These are phyloP conservation scores for Pseudochirops cupreus DNA, from an alignment of 2,797 vertebrate species.

Conservation along the genomic window DNA sequence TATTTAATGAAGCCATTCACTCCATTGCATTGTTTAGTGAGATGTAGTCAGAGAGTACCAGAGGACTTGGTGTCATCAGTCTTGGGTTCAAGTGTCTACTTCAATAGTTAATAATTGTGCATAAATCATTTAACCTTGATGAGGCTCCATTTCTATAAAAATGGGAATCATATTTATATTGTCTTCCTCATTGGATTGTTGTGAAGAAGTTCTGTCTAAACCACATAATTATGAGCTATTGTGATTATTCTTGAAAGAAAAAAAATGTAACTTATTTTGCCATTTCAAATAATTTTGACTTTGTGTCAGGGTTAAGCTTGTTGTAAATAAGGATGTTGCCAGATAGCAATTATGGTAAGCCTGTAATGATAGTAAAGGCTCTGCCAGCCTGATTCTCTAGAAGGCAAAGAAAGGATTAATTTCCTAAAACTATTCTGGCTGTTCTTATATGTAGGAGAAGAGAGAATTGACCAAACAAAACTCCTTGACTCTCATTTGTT, in stretches of 20 bases:
- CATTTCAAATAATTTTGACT: constrained; percentile 33
- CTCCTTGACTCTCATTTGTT: neutral
- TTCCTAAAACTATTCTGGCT: neutral
- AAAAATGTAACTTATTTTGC: constrained; percentile 48
- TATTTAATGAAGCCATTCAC: neutral
- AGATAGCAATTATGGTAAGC: neutral
- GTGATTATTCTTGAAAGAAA: constrained; percentile 2
- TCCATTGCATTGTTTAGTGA: neutral
- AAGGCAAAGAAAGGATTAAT: neutral
- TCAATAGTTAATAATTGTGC: neutral
- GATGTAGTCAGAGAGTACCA: neutral
- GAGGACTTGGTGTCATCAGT: too few relatives aligned
- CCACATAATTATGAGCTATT: neutral
- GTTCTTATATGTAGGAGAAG: neutral
- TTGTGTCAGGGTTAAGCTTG: neutral
- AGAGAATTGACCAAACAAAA: neutral
- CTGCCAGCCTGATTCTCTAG: neutral
- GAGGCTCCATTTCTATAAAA: neutral
- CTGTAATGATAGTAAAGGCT: neutral
- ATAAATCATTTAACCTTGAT: neutral
- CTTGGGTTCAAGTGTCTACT: neutral
- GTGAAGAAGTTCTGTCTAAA: neutral
- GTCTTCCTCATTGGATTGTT: neutral
- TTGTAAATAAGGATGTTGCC: neutral
- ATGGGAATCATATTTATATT: neutral